Conservation (phyloP, 1,140 invertebrate species). For the Drosophila nigromelanica region DNA sequence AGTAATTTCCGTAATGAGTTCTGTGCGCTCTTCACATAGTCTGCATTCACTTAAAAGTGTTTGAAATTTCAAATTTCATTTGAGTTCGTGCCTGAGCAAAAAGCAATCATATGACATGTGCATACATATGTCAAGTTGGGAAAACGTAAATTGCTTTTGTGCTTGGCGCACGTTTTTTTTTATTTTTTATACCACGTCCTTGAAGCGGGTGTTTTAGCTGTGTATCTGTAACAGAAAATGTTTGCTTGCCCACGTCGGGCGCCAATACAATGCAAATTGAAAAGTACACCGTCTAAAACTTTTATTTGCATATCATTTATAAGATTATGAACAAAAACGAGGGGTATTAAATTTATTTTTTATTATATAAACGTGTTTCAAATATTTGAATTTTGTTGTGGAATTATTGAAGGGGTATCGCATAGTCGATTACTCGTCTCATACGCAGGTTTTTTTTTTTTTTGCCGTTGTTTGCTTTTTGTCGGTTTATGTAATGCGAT, state of each 20-base stretch:
- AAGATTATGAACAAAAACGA: background rate
- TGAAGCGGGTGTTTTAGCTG: conserved; percentile 9
- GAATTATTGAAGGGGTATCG: conserved; percentile 7
- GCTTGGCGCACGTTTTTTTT: conserved; percentile 6
- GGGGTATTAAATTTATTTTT: too few relatives aligned
- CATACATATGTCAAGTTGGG: conserved; percentile 47
- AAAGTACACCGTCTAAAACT: too few relatives aligned
- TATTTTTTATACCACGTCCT: background rate
- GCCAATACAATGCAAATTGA: too few relatives aligned
- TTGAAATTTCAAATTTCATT: conserved; percentile 52
- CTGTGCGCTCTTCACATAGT: conserved; percentile 35
- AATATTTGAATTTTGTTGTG: too few relatives aligned
- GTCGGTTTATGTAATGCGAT: conserved; percentile 66
- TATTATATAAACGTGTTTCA: too few relatives aligned
- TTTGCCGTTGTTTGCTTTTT: conserved; percentile 18
- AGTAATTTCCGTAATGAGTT: conserved; percentile 81
- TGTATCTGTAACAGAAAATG: background rate
- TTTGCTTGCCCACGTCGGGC: too few relatives aligned
- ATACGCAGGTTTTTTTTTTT: background rate
- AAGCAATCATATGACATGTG: conserved; percentile 69
- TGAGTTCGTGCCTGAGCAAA: conserved; percentile 35
- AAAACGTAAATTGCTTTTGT: conserved; percentile 66
- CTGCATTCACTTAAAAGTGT: conserved; percentile 68
- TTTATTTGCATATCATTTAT: too few relatives aligned
- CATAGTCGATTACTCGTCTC: background rate